A percentile compares a stretch with the other conserved stretches of the same genome.
These are phyloP conservation scores for Chrysina gloriosa DNA, from an alignment of 2,888 invertebrate species.

Conservation along the genomic window DNA sequence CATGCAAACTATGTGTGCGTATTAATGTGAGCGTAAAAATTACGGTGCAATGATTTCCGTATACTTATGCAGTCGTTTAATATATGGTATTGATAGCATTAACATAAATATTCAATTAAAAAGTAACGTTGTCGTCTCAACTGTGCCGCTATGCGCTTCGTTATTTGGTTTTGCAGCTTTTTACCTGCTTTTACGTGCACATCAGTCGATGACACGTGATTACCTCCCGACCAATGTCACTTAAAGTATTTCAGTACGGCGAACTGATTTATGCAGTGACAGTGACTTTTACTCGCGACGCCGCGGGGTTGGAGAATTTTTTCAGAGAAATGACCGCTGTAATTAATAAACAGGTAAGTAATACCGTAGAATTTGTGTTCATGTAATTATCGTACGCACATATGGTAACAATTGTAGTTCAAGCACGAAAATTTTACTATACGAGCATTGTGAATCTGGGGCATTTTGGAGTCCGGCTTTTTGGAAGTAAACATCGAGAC, in stretches of 20 bases:
- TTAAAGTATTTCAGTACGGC: neutral
- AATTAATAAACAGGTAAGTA: neutral
- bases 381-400: neutral
- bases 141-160: neutral
- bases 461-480: conserved; percentile 22
- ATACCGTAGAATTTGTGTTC: neutral
- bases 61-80: neutral
- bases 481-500: neutral
- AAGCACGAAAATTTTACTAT: neutral
- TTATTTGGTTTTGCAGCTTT: neutral
- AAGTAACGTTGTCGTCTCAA: neutral
- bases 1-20: too few relatives aligned
- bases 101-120: conserved; percentile 31
- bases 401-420: neutral
- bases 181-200: neutral
- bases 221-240: neutral
- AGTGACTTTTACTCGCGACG: conserved; percentile 15
- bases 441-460: neutral
- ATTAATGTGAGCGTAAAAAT: neutral
- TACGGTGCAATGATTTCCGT: neutral
- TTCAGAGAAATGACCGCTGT: conserved; percentile 19
- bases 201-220: neutral
- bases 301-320: conserved; percentile 8
- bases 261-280: conserved; percentile 25
- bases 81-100: conserved; percentile 17